phyloP scores from a whole-genome alignment of 1,140 invertebrate genomes.

The Drosophila trapezifrons region DNA sequence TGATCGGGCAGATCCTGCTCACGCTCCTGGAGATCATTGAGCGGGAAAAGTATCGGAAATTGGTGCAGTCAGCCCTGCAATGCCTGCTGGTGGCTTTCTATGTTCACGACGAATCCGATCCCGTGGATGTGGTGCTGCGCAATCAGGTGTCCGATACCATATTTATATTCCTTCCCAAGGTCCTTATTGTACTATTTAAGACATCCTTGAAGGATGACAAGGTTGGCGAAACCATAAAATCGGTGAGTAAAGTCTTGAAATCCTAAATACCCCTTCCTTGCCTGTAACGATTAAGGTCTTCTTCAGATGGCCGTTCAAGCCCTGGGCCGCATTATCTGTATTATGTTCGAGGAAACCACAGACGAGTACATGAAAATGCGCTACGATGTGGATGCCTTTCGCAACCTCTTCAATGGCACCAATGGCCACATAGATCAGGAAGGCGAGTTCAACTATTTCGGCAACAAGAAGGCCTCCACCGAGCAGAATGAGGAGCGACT shows the following conservation, averaged over 20 bases:
- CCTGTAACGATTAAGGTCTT: background rate
- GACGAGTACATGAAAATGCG: slow-evolving; percentile 58
- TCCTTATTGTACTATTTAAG: slow-evolving; percentile 64
- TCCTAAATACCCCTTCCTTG: too few relatives aligned
- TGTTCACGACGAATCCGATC: slow-evolving; percentile 75
- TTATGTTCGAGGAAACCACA: slow-evolving; percentile 77
- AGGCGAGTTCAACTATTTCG: slow-evolving; percentile 45
- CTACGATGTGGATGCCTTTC: slow-evolving; percentile 64
- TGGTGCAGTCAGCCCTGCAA: slow-evolving; percentile 56
- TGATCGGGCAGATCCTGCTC: slow-evolving; percentile 70
- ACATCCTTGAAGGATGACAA: slow-evolving; percentile 69
- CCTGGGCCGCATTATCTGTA: slow-evolving; percentile 67
- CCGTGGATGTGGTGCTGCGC: slow-evolving; percentile 73
- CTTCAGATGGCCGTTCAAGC: slow-evolving; percentile 67
- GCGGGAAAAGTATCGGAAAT: slow-evolving; percentile 68
- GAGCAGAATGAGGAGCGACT: slow-evolving; percentile 69
- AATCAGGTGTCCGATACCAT: slow-evolving; percentile 74
- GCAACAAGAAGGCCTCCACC: slow-evolving; percentile 36
- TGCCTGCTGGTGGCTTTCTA: slow-evolving; percentile 74
- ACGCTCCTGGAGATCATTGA: slow-evolving; percentile 66
- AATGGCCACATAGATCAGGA: background rate
- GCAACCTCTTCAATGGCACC: slow-evolving; percentile 33
- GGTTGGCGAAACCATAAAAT: slow-evolving; percentile 68
- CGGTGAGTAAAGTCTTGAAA: slow-evolving; percentile 40
- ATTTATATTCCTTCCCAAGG: slow-evolving; percentile 78